phyloP scores from a whole-genome alignment of 2,797 vertebrate species.

The Catamblyrhynchus diadema region DNA sequence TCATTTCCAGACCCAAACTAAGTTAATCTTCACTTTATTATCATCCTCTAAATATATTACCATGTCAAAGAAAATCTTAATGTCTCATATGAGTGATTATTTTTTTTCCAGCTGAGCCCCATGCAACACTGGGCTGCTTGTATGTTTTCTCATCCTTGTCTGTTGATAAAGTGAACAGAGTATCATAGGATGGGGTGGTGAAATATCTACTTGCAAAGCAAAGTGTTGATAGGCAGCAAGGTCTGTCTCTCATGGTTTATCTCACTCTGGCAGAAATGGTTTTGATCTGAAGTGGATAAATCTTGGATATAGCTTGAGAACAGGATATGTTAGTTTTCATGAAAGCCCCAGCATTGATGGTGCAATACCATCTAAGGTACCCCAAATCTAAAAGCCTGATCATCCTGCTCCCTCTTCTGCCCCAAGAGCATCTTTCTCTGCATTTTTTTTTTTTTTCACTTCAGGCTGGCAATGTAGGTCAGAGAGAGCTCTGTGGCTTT shows the following conservation, averaged over 20 bases:
- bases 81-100: not conserved
- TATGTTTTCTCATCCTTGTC: not conserved
- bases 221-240: not conserved
- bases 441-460: not conserved
- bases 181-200: not conserved
- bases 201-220: not conserved
- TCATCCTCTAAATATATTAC: not conserved
- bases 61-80: not conserved
- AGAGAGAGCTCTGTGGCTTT: conserved; percentile 29
- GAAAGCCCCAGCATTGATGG: not conserved
- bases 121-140: not conserved
- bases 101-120: not conserved
- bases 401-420: not conserved
- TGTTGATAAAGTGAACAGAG: not conserved
- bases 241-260: not conserved
- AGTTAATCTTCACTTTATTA: not conserved
- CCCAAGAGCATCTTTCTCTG: not conserved
- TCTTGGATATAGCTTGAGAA: not conserved
- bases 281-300: conserved; percentile 1
- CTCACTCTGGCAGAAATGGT: not conserved
- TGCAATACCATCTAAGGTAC: not conserved
- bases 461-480: not conserved
- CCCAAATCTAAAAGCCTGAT: not conserved
- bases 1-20: not conserved
- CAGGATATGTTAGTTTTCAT: not conserved